These are phyloP conservation scores for Uropsilus gracilis DNA, from an alignment of 2,113 vertebrate genomes.

Conservation along the genomic window DNA sequence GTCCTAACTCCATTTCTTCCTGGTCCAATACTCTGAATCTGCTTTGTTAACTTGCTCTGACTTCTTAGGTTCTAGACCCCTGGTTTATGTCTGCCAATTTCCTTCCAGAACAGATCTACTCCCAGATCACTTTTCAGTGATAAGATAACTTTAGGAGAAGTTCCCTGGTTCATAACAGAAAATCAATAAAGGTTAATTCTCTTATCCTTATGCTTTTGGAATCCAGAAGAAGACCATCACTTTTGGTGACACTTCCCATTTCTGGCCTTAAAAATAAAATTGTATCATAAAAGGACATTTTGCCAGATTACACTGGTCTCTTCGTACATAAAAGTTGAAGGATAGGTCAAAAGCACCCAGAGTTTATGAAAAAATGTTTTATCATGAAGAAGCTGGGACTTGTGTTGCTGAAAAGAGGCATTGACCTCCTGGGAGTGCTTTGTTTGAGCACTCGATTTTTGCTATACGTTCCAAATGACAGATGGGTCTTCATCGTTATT, in stretches of 20 bases:
- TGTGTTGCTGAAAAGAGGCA: background rate
- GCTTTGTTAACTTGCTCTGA: background rate
- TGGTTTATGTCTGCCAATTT: background rate
- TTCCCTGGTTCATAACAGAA: background rate
- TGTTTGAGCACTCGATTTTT: conserved; percentile 46
- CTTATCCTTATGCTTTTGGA: conserved; percentile 26
- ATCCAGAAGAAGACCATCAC: background rate
- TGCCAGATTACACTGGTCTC: conserved; percentile 45
- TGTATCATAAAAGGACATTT: background rate
- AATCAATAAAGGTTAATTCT: conserved; percentile 14
- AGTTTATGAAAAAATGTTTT: conserved; percentile 43
- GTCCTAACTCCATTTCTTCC: background rate
- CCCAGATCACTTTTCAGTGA: background rate
- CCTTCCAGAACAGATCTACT: background rate
- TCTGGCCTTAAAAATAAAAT: conserved; percentile 36
- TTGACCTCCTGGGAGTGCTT: background rate
- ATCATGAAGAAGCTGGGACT: background rate
- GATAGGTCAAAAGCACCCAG: background rate
- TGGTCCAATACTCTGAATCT: background rate
- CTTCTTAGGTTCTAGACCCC: background rate
- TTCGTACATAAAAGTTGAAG: conserved; percentile 13
- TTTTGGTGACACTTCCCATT: conserved; percentile 28
- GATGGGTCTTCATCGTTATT: conserved; percentile 10
- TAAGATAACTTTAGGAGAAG: background rate
- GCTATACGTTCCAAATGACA: background rate